Percentiles rank a stretch among this genome's conserved stretches.
phyloP scores from a whole-genome alignment of 2,797 vertebrate species.

The Spatula clypeata region DNA sequence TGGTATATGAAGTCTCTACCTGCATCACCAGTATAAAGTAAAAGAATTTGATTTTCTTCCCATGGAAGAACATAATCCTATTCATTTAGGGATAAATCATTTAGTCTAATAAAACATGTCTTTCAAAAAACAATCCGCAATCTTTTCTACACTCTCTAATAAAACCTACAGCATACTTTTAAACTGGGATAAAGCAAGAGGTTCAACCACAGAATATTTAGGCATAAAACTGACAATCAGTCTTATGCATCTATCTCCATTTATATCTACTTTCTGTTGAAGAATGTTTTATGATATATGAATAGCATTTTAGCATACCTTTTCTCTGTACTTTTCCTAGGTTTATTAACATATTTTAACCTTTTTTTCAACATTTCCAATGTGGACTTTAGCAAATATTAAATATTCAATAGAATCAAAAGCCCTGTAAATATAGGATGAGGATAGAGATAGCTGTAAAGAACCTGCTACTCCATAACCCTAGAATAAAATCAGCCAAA shows the following conservation, averaged over 20 bases:
- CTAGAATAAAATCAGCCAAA: not conserved
- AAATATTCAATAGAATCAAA: constrained; percentile 55
- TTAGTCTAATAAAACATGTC: not conserved
- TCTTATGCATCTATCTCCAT: constrained; percentile 7
- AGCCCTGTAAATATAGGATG: not conserved
- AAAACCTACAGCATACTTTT: not conserved
- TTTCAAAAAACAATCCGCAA: not conserved
- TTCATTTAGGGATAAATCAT: not conserved
- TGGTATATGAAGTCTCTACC: not conserved
- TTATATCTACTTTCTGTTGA: constrained; percentile 18
- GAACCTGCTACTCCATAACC: not conserved
- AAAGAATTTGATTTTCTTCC: constrained; percentile 10
- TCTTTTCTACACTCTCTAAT: not conserved
- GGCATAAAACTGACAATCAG: constrained; percentile 9
- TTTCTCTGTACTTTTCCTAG: constrained; percentile 29
- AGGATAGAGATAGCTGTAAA: not conserved
- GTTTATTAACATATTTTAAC: constrained; percentile 69
- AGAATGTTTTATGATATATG: not conserved
- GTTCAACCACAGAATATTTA: not conserved
- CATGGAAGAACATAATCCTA: not conserved
- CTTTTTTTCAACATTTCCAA: constrained; percentile 63
- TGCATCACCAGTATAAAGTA: not conserved
- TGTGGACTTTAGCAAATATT: constrained; percentile 53
- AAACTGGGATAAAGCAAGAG: not conserved
- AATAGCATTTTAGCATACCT: constrained; percentile 10